phyloP scores from a whole-genome alignment of 2,888 invertebrate species.

The Meloe dianella region DNA sequence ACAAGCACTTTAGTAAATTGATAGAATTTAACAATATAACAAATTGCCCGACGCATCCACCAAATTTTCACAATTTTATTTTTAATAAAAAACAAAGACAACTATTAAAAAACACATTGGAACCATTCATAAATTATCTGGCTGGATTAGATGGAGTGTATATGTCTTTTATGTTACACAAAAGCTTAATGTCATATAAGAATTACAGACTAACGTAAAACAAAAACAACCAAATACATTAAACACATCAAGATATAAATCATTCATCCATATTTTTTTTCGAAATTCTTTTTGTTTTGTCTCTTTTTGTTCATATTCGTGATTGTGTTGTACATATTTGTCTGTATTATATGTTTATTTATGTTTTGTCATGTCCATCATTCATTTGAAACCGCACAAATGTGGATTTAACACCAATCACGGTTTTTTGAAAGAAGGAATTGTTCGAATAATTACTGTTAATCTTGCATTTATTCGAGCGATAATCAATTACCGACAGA shows the following conservation, averaged over 20 bases:
- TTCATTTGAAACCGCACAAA: neutral
- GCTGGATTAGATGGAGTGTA: constrained; percentile 37
- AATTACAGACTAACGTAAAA: constrained; percentile 35
- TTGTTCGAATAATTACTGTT: neutral
- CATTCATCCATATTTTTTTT: constrained; percentile 35
- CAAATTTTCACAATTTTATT: neutral
- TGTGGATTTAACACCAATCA: neutral
- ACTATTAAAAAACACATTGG: neutral
- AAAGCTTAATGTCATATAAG: constrained; percentile 37
- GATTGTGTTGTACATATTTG: neutral
- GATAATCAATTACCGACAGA: neutral
- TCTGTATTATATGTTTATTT: neutral
- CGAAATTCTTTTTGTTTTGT: constrained; percentile 24
- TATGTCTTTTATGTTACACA: constrained; percentile 34
- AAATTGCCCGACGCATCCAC: constrained; percentile 6
- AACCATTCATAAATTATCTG: constrained; percentile 33
- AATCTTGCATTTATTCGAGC: neutral
- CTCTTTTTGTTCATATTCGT: constrained; percentile 20
- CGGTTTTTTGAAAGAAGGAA: neutral
- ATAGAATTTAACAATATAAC: neutral
- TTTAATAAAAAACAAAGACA: neutral
- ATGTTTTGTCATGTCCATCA: neutral
- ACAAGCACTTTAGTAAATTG: constrained; percentile 1
- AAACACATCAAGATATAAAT: constrained; percentile 32
- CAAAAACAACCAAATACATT: constrained; percentile 36